A percentile compares a stretch with the other conserved stretches of the same genome.
phyloP scores from a whole-genome alignment of 2,888 invertebrate species.

The Catocala fraxini region DNA sequence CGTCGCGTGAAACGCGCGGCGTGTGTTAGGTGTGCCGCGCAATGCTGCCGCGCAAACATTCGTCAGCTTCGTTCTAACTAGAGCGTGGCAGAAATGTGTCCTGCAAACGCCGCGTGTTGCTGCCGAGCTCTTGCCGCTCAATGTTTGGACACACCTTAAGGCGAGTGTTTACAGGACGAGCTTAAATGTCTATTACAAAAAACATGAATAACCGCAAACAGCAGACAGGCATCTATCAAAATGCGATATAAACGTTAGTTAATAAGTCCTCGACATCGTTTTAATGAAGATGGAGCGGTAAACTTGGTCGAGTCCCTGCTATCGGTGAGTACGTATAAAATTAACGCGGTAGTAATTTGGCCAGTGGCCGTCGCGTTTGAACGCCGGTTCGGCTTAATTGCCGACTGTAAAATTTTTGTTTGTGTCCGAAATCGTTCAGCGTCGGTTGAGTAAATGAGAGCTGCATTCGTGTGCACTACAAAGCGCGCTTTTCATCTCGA shows the following conservation, averaged over 20 bases:
- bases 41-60: too few species aligned
- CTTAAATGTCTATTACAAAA: conserved; percentile 50
- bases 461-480: conserved; percentile 56
- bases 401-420: conserved; percentile 69
- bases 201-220: conserved; percentile 49
- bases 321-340: conserved; percentile 54
- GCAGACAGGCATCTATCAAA: conserved; percentile 50
- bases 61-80: too few species aligned
- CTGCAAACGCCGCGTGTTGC: too few species aligned
- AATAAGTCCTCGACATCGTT: conserved; percentile 56
- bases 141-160: too few species aligned
- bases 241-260: conserved; percentile 51
- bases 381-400: conserved; percentile 62
- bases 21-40: too few species aligned
- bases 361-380: conserved; percentile 49
- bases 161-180: conserved; percentile 40
- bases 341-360: conserved; percentile 58
- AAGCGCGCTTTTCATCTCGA: conserved; percentile 58
- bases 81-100: too few species aligned
- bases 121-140: too few species aligned
- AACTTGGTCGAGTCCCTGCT: conserved; percentile 45
- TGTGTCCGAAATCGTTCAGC: conserved; percentile 63
- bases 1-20: too few species aligned
- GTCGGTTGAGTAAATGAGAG: conserved; percentile 61
- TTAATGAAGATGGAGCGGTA: conserved; percentile 62